Conservation (phyloP, 1,140 invertebrate genomes). For the Drosophila takahashii region DNA sequence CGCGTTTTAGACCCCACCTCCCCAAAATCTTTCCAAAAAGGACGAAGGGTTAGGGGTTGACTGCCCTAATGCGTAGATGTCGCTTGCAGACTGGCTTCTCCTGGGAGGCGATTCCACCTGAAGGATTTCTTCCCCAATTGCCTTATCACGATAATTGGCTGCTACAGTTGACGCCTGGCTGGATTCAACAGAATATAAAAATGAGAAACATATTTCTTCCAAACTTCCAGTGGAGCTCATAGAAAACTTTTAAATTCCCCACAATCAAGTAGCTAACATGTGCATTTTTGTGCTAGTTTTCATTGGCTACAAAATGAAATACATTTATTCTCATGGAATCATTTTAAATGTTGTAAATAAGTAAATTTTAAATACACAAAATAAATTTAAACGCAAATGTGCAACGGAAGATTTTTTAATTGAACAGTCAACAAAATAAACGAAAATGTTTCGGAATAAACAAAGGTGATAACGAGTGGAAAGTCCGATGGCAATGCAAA, state of each 20-base stretch:
- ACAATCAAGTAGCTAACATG: too few relatives aligned
- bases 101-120: conserved; percentile 44
- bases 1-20: conserved; percentile 1
- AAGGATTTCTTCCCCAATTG: conserved; percentile 45
- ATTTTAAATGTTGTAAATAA: background rate
- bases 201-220: conserved; percentile 18
- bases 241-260: background rate
- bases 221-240: background rate
- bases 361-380: background rate
- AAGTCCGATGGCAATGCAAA: background rate
- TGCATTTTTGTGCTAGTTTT: background rate
- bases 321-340: background rate
- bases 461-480: background rate
- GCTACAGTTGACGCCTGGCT: conserved; percentile 39
- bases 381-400: background rate
- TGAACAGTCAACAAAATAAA: background rate
- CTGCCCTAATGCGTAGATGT: conserved; percentile 44
- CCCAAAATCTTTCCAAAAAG: background rate
- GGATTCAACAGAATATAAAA: conserved; percentile 15
- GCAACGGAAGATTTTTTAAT: background rate
- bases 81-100: conserved; percentile 30
- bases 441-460: background rate
- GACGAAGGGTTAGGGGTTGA: conserved; percentile 9
- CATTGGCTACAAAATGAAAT: background rate
- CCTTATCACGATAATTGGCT: conserved; percentile 49